phyloP scores from a whole-genome alignment of 2,888 invertebrate species.

The Brenthis hecate region DNA sequence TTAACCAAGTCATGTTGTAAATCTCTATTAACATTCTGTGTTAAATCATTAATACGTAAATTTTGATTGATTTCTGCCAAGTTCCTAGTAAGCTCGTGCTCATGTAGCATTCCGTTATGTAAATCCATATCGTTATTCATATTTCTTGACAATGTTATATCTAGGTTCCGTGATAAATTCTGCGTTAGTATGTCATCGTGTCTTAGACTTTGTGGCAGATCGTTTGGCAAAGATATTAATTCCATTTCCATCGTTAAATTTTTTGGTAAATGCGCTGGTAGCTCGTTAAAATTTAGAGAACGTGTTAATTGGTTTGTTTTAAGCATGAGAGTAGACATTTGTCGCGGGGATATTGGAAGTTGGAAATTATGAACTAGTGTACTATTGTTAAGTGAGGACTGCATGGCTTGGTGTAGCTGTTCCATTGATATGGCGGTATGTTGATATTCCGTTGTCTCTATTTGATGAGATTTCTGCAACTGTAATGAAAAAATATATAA shows the following conservation, averaged over 20 bases:
- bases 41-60: conserved; percentile 42
- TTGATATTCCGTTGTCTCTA: conserved; percentile 64
- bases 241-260: conserved; percentile 58
- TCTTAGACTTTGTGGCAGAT: conserved; percentile 54
- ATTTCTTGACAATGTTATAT: conserved; percentile 47
- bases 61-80: conserved; percentile 48
- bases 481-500: conserved; percentile 41
- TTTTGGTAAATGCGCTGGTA: conserved; percentile 63
- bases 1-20: conserved; percentile 57
- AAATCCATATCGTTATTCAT: conserved; percentile 54
- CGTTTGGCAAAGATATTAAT: conserved; percentile 53
- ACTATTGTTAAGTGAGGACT: conserved; percentile 58
- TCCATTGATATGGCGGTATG: conserved; percentile 72
- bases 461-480: conserved; percentile 70
- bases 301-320: conserved; percentile 67
- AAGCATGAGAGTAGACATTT: conserved; percentile 72
- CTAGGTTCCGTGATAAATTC: conserved; percentile 52
- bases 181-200: conserved; percentile 49
- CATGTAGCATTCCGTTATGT: conserved; percentile 57
- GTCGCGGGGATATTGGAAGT: conserved; percentile 68
- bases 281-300: conserved; percentile 63
- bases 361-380: conserved; percentile 69
- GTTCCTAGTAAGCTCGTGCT: conserved; percentile 51
- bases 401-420: conserved; percentile 73
- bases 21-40: conserved; percentile 43